Percentiles rank a stretch among this genome's conserved stretches.
Evolutionary conservation across 2,797 vertebrate genomes (phyloP).

Genomic region (Rhyacichthys aspro): DNA sequence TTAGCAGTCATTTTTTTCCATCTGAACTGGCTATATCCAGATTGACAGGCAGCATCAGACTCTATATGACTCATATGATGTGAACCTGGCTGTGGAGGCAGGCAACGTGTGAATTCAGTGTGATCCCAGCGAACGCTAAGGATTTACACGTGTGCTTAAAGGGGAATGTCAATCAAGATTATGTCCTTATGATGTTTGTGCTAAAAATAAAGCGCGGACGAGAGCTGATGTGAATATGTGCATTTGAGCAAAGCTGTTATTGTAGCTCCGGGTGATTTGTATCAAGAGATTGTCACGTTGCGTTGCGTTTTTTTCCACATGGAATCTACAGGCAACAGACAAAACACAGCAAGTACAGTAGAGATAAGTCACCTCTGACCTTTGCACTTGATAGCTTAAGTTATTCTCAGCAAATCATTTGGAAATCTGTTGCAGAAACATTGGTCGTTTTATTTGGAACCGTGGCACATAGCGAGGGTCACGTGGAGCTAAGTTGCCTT

Average conservation of each 20-base stretch:
- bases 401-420: background rate
- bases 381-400: background rate
- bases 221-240: background rate
- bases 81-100: slow-evolving; percentile 43
- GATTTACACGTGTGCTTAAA: slow-evolving; percentile 37
- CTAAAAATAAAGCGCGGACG: slow-evolving; percentile 29
- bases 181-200: slow-evolving; percentile 7
- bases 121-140: slow-evolving; percentile 34
- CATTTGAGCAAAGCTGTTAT: background rate
- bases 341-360: background rate
- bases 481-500: background rate
- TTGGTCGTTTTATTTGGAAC: background rate
- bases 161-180: slow-evolving; percentile 54
- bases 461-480: too few species aligned
- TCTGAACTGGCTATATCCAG: slow-evolving; percentile 16
- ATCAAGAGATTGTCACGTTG: background rate
- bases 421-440: background rate
- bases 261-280: background rate
- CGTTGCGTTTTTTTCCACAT: background rate
- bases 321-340: background rate
- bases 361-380: background rate
- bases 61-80: slow-evolving; percentile 49
- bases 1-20: slow-evolving; percentile 13
- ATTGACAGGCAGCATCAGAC: slow-evolving; percentile 48
- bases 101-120: slow-evolving; percentile 46